Base-by-base conservation (phyloP, 2,888 invertebrate species). In the Mimas tiliae region DNA sequence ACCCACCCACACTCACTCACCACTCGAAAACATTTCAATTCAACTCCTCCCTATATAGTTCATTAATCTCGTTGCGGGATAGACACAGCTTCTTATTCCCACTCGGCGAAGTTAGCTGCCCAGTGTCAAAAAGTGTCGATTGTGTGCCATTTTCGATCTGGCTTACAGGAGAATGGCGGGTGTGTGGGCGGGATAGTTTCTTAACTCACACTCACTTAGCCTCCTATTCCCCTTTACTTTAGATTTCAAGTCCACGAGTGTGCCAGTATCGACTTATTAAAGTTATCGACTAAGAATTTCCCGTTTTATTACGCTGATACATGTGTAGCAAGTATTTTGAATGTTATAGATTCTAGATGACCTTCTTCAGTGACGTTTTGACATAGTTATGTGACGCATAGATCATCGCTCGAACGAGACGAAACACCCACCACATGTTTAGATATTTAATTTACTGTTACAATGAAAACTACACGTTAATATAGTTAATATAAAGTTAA, bases 1-100 rank as follows among this genome's bases (percentile, higher is more conserved):
- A 16, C 55, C n/a, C 55, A 16, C 34, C 11, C 34, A 16, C 55
- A 72, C 73, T 80, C 80, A 45, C 45, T 14, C 45, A 45, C 45
- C 12, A 27, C 27, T 27, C 42, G 42, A 42, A 42, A 9, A 42
- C 42, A 1, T 42, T 42, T 6, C n/a, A n/a, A n/a, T 7, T 7
- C 42, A 7, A 42, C 1, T 11, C 42, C 42, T 42, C 2, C 11
- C 42, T 42, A 11, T 42, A 2, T 42, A 42, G 2, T 42, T 42
- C 27, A 42, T 42, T 42, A 42, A 42, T 42, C 11, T 11, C 42
- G 27, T 27, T 27, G 27, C 27, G 27, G 27, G 27, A 27, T 27
- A 27, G 27, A 27, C 2, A 27, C 27, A 27, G 27, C 27, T 27
- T 27, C 27, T 27, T 3, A 27, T 27, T 27, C 27, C 27, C 27